phyloP scores from a whole-genome alignment of 2,113 vertebrate genomes.

The Uria aalge region DNA sequence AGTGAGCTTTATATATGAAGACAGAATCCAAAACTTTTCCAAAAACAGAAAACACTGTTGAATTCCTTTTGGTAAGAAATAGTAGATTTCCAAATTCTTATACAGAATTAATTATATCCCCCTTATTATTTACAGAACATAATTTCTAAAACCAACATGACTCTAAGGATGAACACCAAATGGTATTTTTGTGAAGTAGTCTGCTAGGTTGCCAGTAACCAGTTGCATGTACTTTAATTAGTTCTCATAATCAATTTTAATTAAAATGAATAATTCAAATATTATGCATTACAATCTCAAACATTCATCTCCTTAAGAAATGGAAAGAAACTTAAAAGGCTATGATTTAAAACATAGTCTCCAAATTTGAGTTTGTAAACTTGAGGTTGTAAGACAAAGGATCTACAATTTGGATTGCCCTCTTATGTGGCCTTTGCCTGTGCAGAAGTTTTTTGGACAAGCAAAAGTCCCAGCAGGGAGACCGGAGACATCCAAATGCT shows the following conservation, averaged over 20 bases:
- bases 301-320: constrained; percentile 55
- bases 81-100: neutral
- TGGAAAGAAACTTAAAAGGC: constrained; percentile 40
- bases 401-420: neutral
- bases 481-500: neutral
- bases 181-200: constrained; percentile 9
- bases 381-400: neutral
- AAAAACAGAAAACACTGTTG: neutral
- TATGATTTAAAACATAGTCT: neutral
- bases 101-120: neutral
- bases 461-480: neutral
- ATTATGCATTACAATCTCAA: constrained; percentile 45
- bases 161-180: neutral
- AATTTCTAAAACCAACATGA: constrained; percentile 14
- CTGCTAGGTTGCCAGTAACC: neutral
- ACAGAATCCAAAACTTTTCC: neutral
- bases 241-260: constrained; percentile 52
- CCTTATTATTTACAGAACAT: neutral
- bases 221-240: constrained; percentile 45
- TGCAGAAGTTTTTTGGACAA: neutral
- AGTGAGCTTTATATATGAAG: neutral
- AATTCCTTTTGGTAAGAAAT: neutral
- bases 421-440: neutral
- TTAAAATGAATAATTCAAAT: constrained; percentile 65
- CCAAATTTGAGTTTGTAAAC: neutral